Evolutionary conservation across 2,888 invertebrate species (phyloP).

Genomic region (Cephus pygmeus): DNA sequence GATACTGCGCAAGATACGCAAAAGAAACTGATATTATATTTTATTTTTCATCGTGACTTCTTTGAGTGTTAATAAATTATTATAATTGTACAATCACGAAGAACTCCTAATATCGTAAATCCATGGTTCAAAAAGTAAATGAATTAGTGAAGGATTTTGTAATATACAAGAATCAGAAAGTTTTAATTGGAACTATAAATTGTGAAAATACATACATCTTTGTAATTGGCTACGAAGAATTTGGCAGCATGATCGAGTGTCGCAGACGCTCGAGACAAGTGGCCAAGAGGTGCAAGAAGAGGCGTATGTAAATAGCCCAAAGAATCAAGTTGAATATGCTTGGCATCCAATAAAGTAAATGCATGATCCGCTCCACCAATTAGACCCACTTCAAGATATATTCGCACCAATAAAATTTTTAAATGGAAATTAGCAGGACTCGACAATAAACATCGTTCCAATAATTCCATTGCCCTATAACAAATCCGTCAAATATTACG

Average conservation of each 20-base stretch:
- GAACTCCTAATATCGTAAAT: too few relatives aligned
- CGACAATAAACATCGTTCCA: slow-evolving; percentile 53
- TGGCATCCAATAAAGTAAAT: slow-evolving; percentile 77
- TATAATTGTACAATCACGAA: too few relatives aligned
- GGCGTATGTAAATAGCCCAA: slow-evolving; percentile 87
- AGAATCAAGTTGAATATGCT: slow-evolving; percentile 93
- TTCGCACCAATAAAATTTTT: slow-evolving; percentile 83
- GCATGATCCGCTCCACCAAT: slow-evolving; percentile 56
- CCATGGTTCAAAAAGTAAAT: too few relatives aligned
- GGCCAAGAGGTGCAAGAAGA: slow-evolving; percentile 78
- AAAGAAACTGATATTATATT: neutral
- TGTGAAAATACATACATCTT: slow-evolving; percentile 76
- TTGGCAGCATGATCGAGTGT: slow-evolving; percentile 82
- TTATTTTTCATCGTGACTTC: neutral
- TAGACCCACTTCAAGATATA: slow-evolving; percentile 73
- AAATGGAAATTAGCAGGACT: slow-evolving; percentile 92
- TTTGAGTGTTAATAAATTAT: neutral
- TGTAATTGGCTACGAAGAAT: slow-evolving; percentile 89
- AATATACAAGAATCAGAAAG: neutral
- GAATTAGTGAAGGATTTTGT: neutral
- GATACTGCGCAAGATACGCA: neutral
- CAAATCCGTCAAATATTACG: slow-evolving; percentile 21
- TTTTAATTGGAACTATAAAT: neutral
- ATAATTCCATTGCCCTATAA: slow-evolving; percentile 53
- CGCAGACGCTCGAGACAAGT: slow-evolving; percentile 76